Evolutionary conservation across 2,888 invertebrate species (phyloP), one percentile per base, ranked within the genome.

Genomic region (Dynastes maya): DNA sequence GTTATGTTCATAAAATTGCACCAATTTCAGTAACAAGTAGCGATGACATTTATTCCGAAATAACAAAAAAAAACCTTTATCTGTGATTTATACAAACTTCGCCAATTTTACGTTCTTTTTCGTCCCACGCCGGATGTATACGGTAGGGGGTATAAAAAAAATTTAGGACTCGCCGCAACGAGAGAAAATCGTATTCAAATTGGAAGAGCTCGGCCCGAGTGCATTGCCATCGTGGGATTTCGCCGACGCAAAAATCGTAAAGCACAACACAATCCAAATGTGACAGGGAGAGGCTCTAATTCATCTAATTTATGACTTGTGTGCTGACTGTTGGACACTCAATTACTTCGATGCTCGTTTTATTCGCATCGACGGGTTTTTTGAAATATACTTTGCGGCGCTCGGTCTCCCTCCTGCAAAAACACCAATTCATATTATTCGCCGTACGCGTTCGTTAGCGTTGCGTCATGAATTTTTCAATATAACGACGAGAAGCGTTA

Each of bases 221-320:
- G 68, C 68, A 68, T 29, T 68, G 51, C 68, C 68, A 51, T 29
- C 27, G 29, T 51, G 68, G 68, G 68, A 51, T 51, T 68, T 49
- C 45, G 53, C 27, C 51, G 29, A 74, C 61, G 61, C 72, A 55
- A 74, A 61, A 74, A 61, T 63, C 72, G 63, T 61, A 74, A 74
- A 74, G 72, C 72, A 74, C 61, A 74, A 61, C 61, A 61, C 61
- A 40, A 61, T 63, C 45, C 72, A 61, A 61, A 51, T 11, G 49
- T 27, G 51, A 49, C 11, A 32, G 68, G 45, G 72, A 29, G 61
- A 61, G 72, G 37, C 40, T 61, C 63, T 74, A 74, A 74, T 74
- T 74, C 61, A 27, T 74, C 72, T 74, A 74, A 74, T 74, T 74
- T 74, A 74, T 74, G 72, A 74, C 72, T 61, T 74, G 72, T 74